These are phyloP conservation scores for Peromyscus maniculatus DNA, from an alignment of 2,113 vertebrate species.

Conservation along the genomic window DNA sequence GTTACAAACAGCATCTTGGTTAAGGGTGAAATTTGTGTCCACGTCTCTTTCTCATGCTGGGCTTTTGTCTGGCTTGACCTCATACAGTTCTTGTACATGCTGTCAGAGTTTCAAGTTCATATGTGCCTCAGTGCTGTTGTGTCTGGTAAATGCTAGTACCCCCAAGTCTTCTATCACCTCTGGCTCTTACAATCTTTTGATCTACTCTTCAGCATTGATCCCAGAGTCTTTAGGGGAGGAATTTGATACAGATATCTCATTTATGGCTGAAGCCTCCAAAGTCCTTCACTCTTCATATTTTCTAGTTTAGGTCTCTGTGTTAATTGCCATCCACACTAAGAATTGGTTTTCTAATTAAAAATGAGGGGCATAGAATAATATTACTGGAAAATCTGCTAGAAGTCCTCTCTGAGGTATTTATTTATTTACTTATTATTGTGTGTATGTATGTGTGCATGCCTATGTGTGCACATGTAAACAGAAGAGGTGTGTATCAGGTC, in stretches of 20 bases:
- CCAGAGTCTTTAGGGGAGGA: not conserved
- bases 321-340: not conserved
- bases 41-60: not conserved
- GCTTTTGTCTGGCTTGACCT: not conserved
- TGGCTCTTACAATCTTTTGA: not conserved
- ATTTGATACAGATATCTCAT: not conserved
- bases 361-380: not conserved
- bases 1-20: not conserved
- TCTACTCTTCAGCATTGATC: not conserved
- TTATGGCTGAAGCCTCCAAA: not conserved
- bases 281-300: not conserved
- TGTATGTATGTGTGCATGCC: not conserved
- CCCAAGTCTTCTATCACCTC: not conserved
- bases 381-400: not conserved
- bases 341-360: constrained; percentile 47
- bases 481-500: not conserved
- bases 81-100: not conserved
- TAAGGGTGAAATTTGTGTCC: not conserved
- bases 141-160: not conserved
- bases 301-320: not conserved
- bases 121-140: not conserved
- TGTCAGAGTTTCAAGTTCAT: not conserved
- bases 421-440: not conserved
- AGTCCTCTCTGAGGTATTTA: not conserved
- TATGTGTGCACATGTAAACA: not conserved